Evolutionary conservation across 2,888 invertebrate species (phyloP), one percentile per base, ranked within the genome.

Genomic region (Entomobrya proxima): DNA sequence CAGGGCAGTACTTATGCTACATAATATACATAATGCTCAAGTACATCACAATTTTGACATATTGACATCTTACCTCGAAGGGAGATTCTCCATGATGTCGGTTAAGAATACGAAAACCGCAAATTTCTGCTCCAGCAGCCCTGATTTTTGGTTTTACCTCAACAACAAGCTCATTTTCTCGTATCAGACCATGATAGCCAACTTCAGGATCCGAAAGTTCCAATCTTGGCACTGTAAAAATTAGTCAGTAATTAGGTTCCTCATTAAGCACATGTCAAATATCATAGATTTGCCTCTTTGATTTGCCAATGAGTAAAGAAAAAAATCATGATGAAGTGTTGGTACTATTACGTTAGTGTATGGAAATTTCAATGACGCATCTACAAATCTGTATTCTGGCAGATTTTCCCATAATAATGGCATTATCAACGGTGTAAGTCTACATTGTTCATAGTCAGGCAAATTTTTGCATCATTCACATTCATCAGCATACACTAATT

Each of bases 81-180:
- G 98, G 97, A 88, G 97, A 96, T 92, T 97, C 97, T 86, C 97
- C 97, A 93, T 97, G 97, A 91, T 97, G 97, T 92, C 97, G 96
- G 92, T 97, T 97, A 86, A 96, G 95, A 90, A 97, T 97, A 91
- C 96, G 95, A 93, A 97, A 97, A 91, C 95, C 95, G 93, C 97
- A 97, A 88, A 97, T 95, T 89, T 95, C 94, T 76, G 93, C 93
- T 4, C 96, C 96, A 61, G 96, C 93, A 77, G 97, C 97, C 91
- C 96, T 94, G 92, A 98, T 97, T 90, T 96, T 94, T n/a, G 97
- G 97, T 88, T 97, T 97, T 91, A 97, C 96, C 93, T 97, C 97
- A 90, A 98, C 97, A 90, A 96, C 93, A 77, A 97, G 96, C 92
- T 97, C 97, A 92, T 97, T 97, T 93, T 98, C 98, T 91, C 96